Conservation (phyloP, 2,888 invertebrate species). For the Epsilonema sp. region DNA sequence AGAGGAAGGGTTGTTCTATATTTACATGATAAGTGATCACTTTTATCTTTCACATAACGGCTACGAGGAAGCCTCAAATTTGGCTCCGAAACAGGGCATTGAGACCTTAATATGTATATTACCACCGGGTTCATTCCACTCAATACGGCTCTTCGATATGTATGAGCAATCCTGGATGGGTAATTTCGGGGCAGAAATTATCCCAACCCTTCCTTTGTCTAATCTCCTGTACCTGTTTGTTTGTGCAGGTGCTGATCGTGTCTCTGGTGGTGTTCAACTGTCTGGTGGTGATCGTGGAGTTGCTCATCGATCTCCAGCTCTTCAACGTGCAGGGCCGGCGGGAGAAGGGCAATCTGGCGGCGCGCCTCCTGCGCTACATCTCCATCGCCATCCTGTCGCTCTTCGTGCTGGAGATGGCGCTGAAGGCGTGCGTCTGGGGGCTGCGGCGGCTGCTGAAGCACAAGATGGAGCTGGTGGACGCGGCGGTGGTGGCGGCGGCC, state of each 20-base stretch:
- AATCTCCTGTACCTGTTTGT: not conserved
- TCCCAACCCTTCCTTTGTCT: not conserved
- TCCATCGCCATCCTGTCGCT: slow-evolving; percentile 29
- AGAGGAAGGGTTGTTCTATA: too few species aligned
- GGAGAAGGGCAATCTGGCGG: slow-evolving; percentile 4
- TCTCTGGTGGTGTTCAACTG: slow-evolving; percentile 31
- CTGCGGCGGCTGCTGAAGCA: slow-evolving; percentile 30
- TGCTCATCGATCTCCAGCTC: slow-evolving; percentile 31
- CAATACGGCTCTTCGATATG: not conserved
- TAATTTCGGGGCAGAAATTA: not conserved
- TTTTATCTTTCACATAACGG: too few species aligned
- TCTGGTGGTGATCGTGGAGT: slow-evolving; percentile 31
- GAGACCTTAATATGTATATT: too few species aligned
- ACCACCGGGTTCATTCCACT: not conserved
- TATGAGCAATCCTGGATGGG: too few species aligned
- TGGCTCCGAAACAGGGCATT: too few species aligned
- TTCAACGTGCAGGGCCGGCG: slow-evolving; percentile 16
- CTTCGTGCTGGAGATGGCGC: slow-evolving; percentile 29
- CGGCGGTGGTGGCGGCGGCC: slow-evolving; percentile 30
- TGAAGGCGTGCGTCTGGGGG: slow-evolving; percentile 29
- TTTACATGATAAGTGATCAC: too few species aligned
- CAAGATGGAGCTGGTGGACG: slow-evolving; percentile 34
- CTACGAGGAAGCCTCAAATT: too few species aligned
- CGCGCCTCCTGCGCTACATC: slow-evolving; percentile 26
- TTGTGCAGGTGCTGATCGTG: slow-evolving; percentile 30